These are phyloP conservation scores for Passer montanus DNA, from an alignment of 2,113 vertebrate genomes.

Conservation along the genomic window DNA sequence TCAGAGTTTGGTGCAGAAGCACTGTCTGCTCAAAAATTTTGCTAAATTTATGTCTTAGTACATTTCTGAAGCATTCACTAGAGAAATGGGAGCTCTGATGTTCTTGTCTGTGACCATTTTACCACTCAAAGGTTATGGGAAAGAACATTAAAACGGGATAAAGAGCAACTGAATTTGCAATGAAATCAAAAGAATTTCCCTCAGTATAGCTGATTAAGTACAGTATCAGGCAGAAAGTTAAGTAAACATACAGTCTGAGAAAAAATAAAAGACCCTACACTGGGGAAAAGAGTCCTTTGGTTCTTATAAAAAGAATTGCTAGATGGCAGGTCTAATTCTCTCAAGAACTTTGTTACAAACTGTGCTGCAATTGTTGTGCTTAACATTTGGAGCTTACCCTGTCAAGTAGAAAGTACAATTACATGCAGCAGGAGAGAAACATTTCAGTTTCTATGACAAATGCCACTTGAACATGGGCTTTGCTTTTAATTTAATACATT, in stretches of 20 bases:
- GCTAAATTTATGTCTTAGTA: constrained; percentile 50
- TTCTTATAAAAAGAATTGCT: neutral
- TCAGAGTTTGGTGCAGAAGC: neutral
- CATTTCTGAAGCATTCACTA: constrained; percentile 47
- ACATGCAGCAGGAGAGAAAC: constrained; percentile 5
- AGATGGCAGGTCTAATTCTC: neutral
- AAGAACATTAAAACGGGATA: constrained; percentile 53
- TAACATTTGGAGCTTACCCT: constrained; percentile 28
- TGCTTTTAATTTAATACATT: constrained; percentile 55
- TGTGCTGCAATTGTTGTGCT: neutral
- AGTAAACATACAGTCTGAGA: constrained; percentile 59
- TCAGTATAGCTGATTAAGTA: constrained; percentile 62
- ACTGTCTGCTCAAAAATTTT: neutral
- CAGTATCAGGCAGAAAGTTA: constrained; percentile 60
- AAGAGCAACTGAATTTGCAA: constrained; percentile 58
- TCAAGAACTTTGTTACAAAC: constrained; percentile 17
- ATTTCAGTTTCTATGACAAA: constrained; percentile 43
- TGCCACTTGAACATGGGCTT: constrained; percentile 36
- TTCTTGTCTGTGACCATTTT: constrained; percentile 50
- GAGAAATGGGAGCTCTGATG: constrained; percentile 44
- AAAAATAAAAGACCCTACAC: constrained; percentile 8
- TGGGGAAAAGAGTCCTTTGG: neutral
- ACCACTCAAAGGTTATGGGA: constrained; percentile 70
- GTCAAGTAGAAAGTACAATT: constrained; percentile 25
- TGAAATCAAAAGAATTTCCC: constrained; percentile 65